Percentiles rank a stretch among this genome's conserved stretches.
phyloP scores from a whole-genome alignment of 2,113 vertebrate genomes.

The Caracal caracal region DNA sequence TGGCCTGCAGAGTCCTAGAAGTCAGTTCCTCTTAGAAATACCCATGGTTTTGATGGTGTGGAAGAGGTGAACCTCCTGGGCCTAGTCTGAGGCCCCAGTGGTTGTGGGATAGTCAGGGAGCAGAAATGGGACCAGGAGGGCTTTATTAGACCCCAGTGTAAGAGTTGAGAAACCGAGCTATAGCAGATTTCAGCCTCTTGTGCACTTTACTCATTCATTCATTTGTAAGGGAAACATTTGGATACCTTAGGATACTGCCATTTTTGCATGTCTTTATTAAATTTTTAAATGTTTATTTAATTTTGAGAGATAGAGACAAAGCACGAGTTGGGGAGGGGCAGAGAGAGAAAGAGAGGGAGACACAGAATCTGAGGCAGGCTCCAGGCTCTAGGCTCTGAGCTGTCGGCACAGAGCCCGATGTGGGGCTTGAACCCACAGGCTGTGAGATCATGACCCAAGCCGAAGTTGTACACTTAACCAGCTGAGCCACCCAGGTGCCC shows the following conservation, averaged over 20 bases:
- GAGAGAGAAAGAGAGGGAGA: no score
- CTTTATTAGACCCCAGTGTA: not conserved
- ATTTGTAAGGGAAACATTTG: not conserved
- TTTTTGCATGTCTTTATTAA: not conserved
- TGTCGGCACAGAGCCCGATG: no score
- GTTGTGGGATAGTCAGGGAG: not conserved
- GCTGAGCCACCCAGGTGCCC: no score
- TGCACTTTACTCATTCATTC: not conserved
- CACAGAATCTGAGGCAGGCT: no score
- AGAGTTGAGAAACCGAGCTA: rapidly evolving
- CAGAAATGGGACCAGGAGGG: not conserved
- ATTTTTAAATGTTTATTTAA: no score
- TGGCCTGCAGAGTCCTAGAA: not conserved
- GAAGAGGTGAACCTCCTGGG: not conserved
- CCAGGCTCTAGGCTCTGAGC: no score
- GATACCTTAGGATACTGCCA: not conserved
- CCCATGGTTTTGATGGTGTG: not conserved
- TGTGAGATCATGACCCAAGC: no score
- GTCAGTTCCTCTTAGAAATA: not conserved
- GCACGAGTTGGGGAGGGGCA: no score
- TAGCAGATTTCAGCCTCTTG: not conserved
- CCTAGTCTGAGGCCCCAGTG: not conserved
- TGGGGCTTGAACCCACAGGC: no score
- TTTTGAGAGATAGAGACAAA: no score
- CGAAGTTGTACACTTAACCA: no score